Evolutionary conservation across 2,113 vertebrate species (phyloP), one percentile per base, ranked within the genome.

Genomic region (Noturus placidus): DNA sequence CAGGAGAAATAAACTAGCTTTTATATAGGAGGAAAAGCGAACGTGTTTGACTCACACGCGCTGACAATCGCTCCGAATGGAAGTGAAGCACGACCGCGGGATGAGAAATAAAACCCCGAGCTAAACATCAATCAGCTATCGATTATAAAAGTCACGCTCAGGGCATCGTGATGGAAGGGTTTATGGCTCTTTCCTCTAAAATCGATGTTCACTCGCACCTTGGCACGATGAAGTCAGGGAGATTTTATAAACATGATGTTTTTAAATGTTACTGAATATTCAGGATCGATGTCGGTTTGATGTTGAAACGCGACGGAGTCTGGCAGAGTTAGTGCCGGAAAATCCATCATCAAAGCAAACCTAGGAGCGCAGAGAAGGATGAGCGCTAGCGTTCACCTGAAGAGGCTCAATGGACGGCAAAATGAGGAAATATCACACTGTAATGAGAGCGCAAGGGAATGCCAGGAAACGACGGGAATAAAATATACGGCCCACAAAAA

Each of bases 61-160:
- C n/a, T 20, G 17, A 54, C 63, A 67, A 67, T 56, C 15, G 10
- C 9, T 84, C 65, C 9, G 6, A 65, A 8, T 13, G 19, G 65
- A 54, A 54, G 42, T 54, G n/a, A 35, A 50, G 42, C 10, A 19
- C 4, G 46, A n/a, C 65, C 7, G 11, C 11, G 14, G 46, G 19
- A 54, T 15, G n/a, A 74, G 22, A 38, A 84, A 84, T 72, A 84
- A 84, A 84, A 84, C 83, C 27, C 5, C 17, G 11, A 69, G 83
- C 42, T 22, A 38, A 84, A 38, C 67, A 38, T 84, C 56, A 69
- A 54, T 84, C 65, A 67, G 25, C 50, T 70, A 84, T 84, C 30
- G 65, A 84, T 70, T 84, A 19, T 35, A 72, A 57, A 52, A 27
- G 79, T 61, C 65, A 56, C 22, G 30, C 83, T 74, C 67, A 57